Conservation (phyloP, 2,113 vertebrate species). For the Cinclus mexicanus region DNA sequence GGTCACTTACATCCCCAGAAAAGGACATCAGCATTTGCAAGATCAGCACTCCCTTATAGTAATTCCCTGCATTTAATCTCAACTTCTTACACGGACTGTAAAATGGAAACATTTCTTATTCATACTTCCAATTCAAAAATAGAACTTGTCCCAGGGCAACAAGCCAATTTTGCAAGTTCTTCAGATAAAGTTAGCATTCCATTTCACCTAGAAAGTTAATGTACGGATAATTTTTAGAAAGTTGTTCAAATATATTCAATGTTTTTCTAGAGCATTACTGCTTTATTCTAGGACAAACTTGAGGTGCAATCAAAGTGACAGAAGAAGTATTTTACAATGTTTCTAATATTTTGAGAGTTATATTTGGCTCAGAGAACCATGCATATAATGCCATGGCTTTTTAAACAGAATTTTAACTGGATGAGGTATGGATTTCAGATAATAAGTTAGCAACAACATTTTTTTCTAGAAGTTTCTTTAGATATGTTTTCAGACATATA, state of each 20-base stretch:
- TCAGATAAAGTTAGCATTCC: background rate
- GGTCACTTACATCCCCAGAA: background rate
- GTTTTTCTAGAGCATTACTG: rapidly evolving
- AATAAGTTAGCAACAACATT: background rate
- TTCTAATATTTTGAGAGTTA: background rate
- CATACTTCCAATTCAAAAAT: background rate
- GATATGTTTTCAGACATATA: background rate
- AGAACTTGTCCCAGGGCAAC: background rate
- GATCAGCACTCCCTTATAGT: background rate
- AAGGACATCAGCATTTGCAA: background rate
- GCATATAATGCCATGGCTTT: background rate
- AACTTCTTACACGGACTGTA: background rate
- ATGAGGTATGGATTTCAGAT: background rate
- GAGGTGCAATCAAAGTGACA: background rate
- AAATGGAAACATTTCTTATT: background rate
- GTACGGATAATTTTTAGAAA: background rate
- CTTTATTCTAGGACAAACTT: background rate
- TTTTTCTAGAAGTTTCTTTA: background rate
- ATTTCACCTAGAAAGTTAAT: background rate
- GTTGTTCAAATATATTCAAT: background rate
- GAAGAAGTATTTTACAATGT: background rate
- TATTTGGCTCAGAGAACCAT: background rate
- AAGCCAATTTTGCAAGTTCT: background rate
- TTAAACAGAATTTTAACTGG: background rate
- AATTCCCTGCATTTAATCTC: background rate